phyloP scores from a whole-genome alignment of 2,888 invertebrate species.

The Hyalella azteca region DNA sequence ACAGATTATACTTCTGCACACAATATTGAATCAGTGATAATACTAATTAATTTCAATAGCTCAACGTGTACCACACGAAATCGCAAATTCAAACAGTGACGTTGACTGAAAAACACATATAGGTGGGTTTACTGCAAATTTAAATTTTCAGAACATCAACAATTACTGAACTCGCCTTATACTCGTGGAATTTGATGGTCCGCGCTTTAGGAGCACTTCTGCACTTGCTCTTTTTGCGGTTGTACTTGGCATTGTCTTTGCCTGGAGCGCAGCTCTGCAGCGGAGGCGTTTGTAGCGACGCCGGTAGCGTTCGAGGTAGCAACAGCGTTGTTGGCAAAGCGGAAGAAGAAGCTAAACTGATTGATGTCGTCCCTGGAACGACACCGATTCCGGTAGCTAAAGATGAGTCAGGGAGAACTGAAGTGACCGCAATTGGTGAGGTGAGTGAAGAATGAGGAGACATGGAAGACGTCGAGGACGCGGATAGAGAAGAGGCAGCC shows the following conservation, averaged over 20 bases:
- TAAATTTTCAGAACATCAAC: too few relatives aligned
- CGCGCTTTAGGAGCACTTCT: conserved; percentile 76
- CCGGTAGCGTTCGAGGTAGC: conserved; percentile 62
- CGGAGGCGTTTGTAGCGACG: conserved; percentile 60
- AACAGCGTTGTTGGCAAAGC: conserved; percentile 64
- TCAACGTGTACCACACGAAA: too few relatives aligned
- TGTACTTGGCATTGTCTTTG: conserved; percentile 72
- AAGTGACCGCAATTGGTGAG: conserved; percentile 53
- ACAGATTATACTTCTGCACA: too few relatives aligned
- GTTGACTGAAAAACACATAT: too few relatives aligned
- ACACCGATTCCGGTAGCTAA: conserved; percentile 61
- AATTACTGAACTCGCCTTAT: conserved; percentile 72
- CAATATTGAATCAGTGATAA: too few relatives aligned
- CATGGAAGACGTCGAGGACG: conserved; percentile 63
- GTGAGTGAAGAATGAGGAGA: conserved; percentile 58
- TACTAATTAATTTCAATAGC: too few relatives aligned
- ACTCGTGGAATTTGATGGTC: conserved; percentile 96
- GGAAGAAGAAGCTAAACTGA: conserved; percentile 47
- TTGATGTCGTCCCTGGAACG: conserved; percentile 59
- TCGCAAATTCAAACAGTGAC: too few relatives aligned
- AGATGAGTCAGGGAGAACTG: conserved; percentile 33
- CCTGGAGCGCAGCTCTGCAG: conserved; percentile 64
- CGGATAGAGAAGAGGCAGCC: conserved; percentile 55
- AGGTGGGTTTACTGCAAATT: too few relatives aligned
- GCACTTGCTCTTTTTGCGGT: conserved; percentile 66